Evolutionary conservation across 1,140 invertebrate species (phyloP).

Genomic region (Drosophila kanapiae): DNA sequence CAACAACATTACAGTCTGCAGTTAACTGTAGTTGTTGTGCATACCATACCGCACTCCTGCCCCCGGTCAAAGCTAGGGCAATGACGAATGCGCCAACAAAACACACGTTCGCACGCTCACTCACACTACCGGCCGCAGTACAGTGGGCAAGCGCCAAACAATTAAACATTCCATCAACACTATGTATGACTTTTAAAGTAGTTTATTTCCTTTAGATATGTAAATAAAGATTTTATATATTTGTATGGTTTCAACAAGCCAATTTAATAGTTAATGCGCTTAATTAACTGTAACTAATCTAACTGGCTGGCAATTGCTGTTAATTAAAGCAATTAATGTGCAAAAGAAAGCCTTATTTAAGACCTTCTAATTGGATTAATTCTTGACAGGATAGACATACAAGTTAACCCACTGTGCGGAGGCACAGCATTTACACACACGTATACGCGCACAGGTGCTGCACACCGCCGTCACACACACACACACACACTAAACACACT

Average conservation of each 20-base stretch:
- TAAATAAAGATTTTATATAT: background rate
- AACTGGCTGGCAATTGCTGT: slow-evolving; percentile 7
- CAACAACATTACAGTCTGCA: slow-evolving; percentile 15
- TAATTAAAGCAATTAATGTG: slow-evolving; percentile 17
- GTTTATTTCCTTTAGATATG: background rate
- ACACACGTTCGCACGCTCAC: slow-evolving; percentile 21
- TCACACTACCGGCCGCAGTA: slow-evolving; percentile 12
- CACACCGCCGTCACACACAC: slow-evolving; percentile 12
- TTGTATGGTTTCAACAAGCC: background rate
- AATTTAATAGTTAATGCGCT: background rate
- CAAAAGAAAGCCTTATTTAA: background rate
- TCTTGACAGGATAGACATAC: background rate
- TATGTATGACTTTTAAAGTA: background rate
- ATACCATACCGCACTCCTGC: background rate
- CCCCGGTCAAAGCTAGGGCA: slow-evolving; percentile 8
- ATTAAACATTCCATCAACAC: background rate
- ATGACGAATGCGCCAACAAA: slow-evolving; percentile 55
- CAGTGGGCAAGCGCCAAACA: slow-evolving; percentile 20
- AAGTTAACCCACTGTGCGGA: slow-evolving; percentile 27
- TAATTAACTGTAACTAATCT: slow-evolving; percentile 6
- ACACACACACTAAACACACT: slow-evolving; percentile 12
- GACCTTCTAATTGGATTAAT: slow-evolving; percentile 3
- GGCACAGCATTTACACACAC: slow-evolving; percentile 34
- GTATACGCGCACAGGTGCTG: slow-evolving; percentile 41
- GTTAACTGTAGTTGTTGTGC: slow-evolving; percentile 49